Conservation (phyloP, 2,113 vertebrate species). For the Cololabis saira region DNA sequence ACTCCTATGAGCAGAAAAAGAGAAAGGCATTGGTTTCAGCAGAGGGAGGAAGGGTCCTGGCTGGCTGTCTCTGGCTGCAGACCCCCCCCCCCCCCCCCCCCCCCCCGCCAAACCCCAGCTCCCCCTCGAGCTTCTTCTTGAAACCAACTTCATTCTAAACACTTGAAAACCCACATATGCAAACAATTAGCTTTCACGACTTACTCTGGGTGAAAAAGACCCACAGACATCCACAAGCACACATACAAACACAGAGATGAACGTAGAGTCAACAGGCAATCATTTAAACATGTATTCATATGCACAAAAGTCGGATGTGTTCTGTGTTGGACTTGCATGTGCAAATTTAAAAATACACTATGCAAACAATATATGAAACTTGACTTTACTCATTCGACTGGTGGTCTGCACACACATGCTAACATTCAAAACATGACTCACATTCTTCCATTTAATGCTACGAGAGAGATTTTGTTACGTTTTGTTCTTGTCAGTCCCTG, state of each 20-base stretch:
- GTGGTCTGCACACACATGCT: constrained; percentile 13
- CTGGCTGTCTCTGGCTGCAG: constrained; percentile 51
- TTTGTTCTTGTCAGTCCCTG: background rate
- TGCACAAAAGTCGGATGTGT: background rate
- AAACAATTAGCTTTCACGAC: constrained; percentile 80
- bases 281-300: background rate
- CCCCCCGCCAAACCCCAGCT: too few relatives aligned
- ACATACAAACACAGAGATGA: constrained; percentile 17
- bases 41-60: constrained; percentile 56
- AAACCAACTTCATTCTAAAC: constrained; percentile 79
- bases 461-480: background rate
- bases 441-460: constrained; percentile 2
- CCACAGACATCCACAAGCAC: constrained; percentile 44
- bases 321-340: constrained; percentile 1
- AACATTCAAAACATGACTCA: background rate
- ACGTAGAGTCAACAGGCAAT: constrained; percentile 10
- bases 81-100: background rate
- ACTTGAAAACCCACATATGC: constrained; percentile 83
- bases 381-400: background rate
- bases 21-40: constrained; percentile 74
- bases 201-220: constrained; percentile 66
- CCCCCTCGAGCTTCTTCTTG: constrained; percentile 48
- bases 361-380: constrained; percentile 6
- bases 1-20: constrained; percentile 62
- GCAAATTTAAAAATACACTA: background rate